phyloP scores from a whole-genome alignment of 2,888 invertebrate genomes.

The Synergus itoensis region DNA sequence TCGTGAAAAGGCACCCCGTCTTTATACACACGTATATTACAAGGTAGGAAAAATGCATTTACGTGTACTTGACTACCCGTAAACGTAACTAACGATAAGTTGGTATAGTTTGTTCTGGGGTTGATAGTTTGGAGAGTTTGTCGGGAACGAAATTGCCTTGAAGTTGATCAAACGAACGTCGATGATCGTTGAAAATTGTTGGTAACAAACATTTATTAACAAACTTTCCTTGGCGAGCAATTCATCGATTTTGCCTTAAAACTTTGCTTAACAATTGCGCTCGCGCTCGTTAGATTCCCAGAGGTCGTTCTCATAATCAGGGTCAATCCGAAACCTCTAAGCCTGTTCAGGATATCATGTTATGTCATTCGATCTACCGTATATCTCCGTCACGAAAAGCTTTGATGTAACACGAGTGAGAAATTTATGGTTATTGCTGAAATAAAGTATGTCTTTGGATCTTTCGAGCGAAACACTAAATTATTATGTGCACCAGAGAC shows the following conservation, averaged over 20 bases:
- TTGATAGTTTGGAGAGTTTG: slow-evolving; percentile 52
- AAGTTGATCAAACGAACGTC: slow-evolving; percentile 59
- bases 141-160: slow-evolving; percentile 55
- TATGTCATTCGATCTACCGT: slow-evolving; percentile 24
- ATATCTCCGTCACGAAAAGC: slow-evolving; percentile 31
- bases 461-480: background rate
- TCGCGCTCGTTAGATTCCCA: background rate
- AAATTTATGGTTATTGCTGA: slow-evolving; percentile 31
- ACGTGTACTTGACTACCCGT: slow-evolving; percentile 47
- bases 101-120: slow-evolving; percentile 47
- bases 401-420: slow-evolving; percentile 32
- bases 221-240: slow-evolving; percentile 44
- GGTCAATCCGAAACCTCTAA: slow-evolving; percentile 26
- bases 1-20: slow-evolving; percentile 15
- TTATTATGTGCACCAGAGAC: background rate
- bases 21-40: background rate
- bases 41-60: slow-evolving; percentile 35
- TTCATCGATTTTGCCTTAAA: background rate
- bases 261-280: background rate
- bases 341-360: slow-evolving; percentile 26
- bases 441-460: slow-evolving; percentile 14
- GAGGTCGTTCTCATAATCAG: slow-evolving; percentile 17
- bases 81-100: slow-evolving; percentile 58
- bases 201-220: slow-evolving; percentile 56
- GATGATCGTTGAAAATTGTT: slow-evolving; percentile 55